These are phyloP conservation scores for Diaperis boleti DNA, from an alignment of 2,888 invertebrate species.

Conservation along the genomic window DNA sequence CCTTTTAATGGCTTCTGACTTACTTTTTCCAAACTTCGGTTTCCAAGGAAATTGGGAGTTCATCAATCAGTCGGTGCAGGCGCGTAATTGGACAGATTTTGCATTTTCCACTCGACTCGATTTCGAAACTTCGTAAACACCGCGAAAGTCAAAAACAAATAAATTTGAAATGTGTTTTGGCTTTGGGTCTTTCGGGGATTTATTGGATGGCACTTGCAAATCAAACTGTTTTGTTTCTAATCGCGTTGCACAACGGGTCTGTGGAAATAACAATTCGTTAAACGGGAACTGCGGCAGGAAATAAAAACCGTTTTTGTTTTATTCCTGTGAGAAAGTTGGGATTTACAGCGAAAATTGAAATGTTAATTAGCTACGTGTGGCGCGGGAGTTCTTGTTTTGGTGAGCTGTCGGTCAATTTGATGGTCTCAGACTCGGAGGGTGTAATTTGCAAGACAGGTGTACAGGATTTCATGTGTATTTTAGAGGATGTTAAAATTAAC, in stretches of 20 bases:
- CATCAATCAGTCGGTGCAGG: not conserved
- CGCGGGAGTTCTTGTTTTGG: not conserved
- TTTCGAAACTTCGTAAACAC: conserved; percentile 6
- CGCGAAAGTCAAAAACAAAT: not conserved
- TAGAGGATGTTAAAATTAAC: not conserved
- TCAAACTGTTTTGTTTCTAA: conserved; percentile 1
- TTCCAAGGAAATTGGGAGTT: too few relatives aligned
- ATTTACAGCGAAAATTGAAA: not conserved
- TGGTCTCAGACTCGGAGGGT: not conserved
- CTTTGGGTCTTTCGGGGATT: not conserved
- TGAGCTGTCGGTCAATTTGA: not conserved
- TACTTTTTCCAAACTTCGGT: not conserved
- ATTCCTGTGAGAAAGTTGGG: not conserved
- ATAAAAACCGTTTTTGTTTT: not conserved
- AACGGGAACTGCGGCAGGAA: not conserved
- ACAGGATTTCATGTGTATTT: not conserved
- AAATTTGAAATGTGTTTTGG: conserved; percentile 5
- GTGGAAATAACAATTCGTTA: not conserved
- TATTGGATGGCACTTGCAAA: conserved; percentile 1
- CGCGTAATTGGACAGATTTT: not conserved
- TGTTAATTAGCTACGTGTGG: not conserved
- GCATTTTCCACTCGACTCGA: not conserved
- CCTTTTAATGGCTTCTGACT: too few relatives aligned
- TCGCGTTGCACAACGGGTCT: not conserved
- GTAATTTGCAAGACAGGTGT: not conserved